These are phyloP conservation scores for Drosophila multiciliata DNA, from an alignment of 2,888 invertebrate species.

Conservation along the genomic window DNA sequence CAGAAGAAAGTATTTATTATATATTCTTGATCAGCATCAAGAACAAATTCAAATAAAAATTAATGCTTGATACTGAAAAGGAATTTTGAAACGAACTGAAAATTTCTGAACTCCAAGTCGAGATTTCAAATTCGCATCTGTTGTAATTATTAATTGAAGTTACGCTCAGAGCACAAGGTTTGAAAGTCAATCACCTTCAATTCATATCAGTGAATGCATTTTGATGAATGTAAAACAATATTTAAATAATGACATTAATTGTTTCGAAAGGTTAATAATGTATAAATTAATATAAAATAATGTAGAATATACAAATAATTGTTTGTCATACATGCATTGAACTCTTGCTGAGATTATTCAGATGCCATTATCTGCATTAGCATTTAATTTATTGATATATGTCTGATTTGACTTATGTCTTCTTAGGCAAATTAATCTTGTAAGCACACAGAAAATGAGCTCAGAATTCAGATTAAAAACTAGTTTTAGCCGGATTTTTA, in stretches of 20 bases:
- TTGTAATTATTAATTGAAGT: background rate
- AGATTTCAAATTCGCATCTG: background rate
- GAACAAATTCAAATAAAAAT: fast-evolving
- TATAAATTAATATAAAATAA: background rate
- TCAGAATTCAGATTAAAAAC: background rate
- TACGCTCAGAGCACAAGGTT: background rate
- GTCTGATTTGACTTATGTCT: background rate
- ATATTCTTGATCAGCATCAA: background rate
- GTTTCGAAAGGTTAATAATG: background rate
- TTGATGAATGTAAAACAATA: conserved; percentile 27
- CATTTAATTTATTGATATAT: background rate
- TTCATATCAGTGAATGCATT: conserved; percentile 24
- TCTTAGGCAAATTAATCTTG: background rate
- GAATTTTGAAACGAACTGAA: background rate
- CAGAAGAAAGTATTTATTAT: background rate
- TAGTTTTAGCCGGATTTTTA: background rate
- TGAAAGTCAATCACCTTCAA: conserved; percentile 29
- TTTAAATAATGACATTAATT: conserved; percentile 4
- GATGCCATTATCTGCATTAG: background rate
- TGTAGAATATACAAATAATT: background rate
- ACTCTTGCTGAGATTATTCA: background rate
- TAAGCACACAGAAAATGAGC: background rate
- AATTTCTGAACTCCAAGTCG: background rate
- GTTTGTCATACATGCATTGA: background rate
- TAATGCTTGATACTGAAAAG: background rate